Percentiles rank a stretch among this genome's conserved stretches.
phyloP scores from a whole-genome alignment of 2,888 invertebrate species.

The Drosophila flavopinicola region DNA sequence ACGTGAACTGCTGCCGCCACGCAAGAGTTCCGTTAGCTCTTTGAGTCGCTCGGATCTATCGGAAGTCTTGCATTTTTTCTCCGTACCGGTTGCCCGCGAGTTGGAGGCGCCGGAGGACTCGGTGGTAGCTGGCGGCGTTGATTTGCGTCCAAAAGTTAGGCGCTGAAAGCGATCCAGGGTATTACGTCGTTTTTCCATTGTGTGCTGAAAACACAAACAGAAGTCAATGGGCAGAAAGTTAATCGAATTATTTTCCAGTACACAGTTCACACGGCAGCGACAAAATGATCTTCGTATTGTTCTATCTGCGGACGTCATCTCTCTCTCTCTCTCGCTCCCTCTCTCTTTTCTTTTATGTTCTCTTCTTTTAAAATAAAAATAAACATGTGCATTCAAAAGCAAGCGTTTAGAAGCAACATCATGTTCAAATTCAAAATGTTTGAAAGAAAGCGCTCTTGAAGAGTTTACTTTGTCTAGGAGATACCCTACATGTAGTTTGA shows the following conservation, averaged over 20 bases:
- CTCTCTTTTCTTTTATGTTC: not conserved
- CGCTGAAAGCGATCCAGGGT: constrained; percentile 93
- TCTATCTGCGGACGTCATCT: constrained; percentile 21
- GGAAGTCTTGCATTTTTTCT: constrained; percentile 82
- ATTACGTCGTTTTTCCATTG: constrained; percentile 85
- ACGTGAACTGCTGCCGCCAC: constrained; percentile 85
- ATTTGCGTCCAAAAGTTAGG: constrained; percentile 88
- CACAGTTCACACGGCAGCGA: constrained; percentile 2
- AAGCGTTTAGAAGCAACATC: constrained; percentile 39
- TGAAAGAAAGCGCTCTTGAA: not conserved
- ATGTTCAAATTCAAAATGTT: constrained; percentile 1
- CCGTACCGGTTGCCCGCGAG: constrained; percentile 39
- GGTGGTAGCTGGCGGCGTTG: constrained; percentile 65
- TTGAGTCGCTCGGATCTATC: constrained; percentile 90
- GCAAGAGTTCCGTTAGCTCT: constrained; percentile 91
- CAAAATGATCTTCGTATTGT: constrained; percentile 34
- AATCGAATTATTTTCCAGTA: constrained; percentile 4
- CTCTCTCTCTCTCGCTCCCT: constrained; percentile 3
- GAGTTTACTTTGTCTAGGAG: not conserved
- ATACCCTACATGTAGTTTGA: no score
- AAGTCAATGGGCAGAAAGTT: constrained; percentile 10
- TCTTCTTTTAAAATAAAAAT: constrained; percentile 35
- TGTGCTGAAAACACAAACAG: constrained; percentile 64
- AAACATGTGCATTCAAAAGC: constrained; percentile 48
- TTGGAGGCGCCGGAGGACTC: constrained; percentile 38